Base-by-base conservation (phyloP, 2,797 vertebrate species). In the Pteropus rufus region DNA sequence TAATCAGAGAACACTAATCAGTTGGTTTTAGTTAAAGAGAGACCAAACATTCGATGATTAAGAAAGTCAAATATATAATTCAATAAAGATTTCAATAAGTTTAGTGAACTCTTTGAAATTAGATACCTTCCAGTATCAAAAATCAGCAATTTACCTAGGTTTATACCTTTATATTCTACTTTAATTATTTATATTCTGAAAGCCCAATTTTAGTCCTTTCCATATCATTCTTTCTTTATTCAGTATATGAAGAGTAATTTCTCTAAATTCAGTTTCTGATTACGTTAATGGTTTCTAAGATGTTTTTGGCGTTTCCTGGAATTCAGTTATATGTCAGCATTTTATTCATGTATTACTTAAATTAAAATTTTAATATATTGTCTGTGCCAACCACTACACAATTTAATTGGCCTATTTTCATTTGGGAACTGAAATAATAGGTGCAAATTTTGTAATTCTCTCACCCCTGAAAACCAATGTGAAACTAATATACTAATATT, bases 181-280 rank as follows among this genome's bases (percentile, higher is more conserved):
- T 92, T 73, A 64, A 70, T 88, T 84, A 54, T 97, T 96, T 96
- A 21, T 85, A 87, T 58, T 90, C 89, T 39, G 12, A 97, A 96
- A 88, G 39, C 46, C 14, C 72, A 81, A 14, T 91, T 19, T 92
- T 76, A 52, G 18, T 75, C 26, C 69, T 95, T 93, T 94, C 41
- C 36, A 70, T 75, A 62, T 83, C 67, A n/a, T 52, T 87, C 10
- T 19, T 24, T 72, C 24, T 41, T 73, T 75, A 72, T 79, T 82
- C 70, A 67, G 8, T 91, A 14, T 0, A 15, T 65, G 62, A 80
- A 80, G 6, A 49, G 2, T 5, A 19, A 46, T 90, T 94, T 91
- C 46, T 54, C 75, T 83, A 39, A n/a, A 87, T 36, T 82, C 93
- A 86, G 79, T 84, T 31, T 89, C 65, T 54, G 88, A 75, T 91